Conservation (phyloP, 2,113 vertebrate species). For the Carollia perspicillata region DNA sequence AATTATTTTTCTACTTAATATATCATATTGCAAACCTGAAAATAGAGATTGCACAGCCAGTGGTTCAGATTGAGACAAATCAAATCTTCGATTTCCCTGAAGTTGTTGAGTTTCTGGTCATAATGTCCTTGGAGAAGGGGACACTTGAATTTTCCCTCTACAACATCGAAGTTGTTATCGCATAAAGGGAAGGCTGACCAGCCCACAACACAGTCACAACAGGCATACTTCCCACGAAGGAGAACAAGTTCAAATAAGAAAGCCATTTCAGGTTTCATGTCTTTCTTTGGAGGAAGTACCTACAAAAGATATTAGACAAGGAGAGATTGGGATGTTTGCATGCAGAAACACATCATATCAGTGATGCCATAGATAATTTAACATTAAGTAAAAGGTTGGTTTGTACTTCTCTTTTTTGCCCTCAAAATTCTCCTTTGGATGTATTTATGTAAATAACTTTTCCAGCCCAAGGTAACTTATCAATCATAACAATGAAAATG, state of each 20-base stretch:
- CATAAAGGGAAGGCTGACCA: slow-evolving; percentile 93
- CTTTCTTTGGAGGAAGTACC: slow-evolving; percentile 84
- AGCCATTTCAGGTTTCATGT: slow-evolving; percentile 84
- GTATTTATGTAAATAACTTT: not conserved
- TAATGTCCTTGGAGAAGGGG: slow-evolving; percentile 89
- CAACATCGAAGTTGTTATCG: slow-evolving; percentile 78
- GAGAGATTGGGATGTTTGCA: not conserved
- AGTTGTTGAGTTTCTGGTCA: slow-evolving; percentile 82
- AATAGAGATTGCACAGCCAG: slow-evolving; percentile 96
- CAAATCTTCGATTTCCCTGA: slow-evolving; percentile 88
- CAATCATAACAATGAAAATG: not conserved
- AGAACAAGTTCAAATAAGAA: slow-evolving; percentile 90
- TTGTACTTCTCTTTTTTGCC: not conserved
- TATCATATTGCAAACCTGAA: slow-evolving; percentile 86
- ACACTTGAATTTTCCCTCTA: slow-evolving; percentile 93
- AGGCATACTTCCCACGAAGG: slow-evolving; percentile 75
- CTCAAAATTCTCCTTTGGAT: not conserved
- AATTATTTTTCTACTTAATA: not conserved
- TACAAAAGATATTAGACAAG: slow-evolving; percentile 65
- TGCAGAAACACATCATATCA: not conserved
- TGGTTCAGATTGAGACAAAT: slow-evolving; percentile 91
- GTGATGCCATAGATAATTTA: not conserved
- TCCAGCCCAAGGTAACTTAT: not conserved
- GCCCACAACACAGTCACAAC: slow-evolving; percentile 80
- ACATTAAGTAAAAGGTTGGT: not conserved